A percentile compares a stretch with the other conserved stretches of the same genome.
phyloP scores from a whole-genome alignment of 1,140 invertebrate genomes.

The Aleiodes sp. region DNA sequence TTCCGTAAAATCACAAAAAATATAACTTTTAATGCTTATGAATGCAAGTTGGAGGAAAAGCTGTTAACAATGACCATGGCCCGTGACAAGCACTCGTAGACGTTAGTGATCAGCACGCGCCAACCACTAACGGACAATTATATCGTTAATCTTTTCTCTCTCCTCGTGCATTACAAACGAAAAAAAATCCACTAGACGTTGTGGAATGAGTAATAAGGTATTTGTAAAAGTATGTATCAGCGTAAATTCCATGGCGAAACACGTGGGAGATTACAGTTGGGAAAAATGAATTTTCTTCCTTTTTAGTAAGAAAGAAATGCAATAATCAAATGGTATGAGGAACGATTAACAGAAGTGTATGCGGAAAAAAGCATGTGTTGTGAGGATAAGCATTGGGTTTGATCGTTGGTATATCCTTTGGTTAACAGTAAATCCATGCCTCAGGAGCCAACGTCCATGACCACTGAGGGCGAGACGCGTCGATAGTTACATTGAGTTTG shows the following conservation, averaged over 20 bases:
- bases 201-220: neutral
- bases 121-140: conserved; percentile 48
- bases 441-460: conserved; percentile 30
- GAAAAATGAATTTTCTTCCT: neutral
- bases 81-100: neutral
- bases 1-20: no score
- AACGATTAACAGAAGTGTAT: neutral
- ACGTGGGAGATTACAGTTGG: neutral
- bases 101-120: conserved; percentile 9
- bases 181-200: neutral
- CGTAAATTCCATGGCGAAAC: conserved; percentile 14
- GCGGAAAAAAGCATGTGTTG: no score
- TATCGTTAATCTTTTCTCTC: conserved; percentile 51
- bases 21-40: no score
- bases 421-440: conserved; percentile 31
- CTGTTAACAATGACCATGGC: neutral
- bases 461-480: conserved; percentile 30
- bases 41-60: neutral
- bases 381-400: no score
- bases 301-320: no score
- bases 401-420: conserved; percentile 17
- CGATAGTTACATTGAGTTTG: conserved; percentile 32
- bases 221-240: conserved; percentile 15
- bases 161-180: conserved; percentile 25
- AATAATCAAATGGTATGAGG: neutral